Percentiles rank a stretch among this genome's conserved stretches.
Conservation (phyloP, 2,797 vertebrate species). For the Acrossocheilus fasciatus region DNA sequence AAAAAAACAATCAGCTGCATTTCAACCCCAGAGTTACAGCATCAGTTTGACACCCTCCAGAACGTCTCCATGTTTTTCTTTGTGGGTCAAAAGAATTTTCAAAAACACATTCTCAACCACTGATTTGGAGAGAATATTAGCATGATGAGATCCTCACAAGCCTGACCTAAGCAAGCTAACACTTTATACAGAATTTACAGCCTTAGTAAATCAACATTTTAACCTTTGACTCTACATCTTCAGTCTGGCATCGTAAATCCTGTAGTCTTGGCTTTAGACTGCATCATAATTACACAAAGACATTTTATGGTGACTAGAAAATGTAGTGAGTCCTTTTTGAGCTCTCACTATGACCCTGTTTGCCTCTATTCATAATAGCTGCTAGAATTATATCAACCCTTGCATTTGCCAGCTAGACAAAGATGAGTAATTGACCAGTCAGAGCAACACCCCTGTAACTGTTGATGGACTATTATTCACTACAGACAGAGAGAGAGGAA, state of each 20-base stretch:
- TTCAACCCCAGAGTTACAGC: not conserved
- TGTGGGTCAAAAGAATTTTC: not conserved
- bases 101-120: conserved; percentile 1
- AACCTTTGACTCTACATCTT: conserved; percentile 19
- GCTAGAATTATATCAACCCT: conserved; percentile 71
- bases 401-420: conserved; percentile 76
- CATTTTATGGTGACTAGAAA: not conserved
- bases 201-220: conserved; percentile 31
- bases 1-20: not conserved
- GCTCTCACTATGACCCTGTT: conserved; percentile 65
- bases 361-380: conserved; percentile 70
- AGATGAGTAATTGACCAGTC: conserved; percentile 81
- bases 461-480: conserved; percentile 79
- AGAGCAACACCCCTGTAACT: conserved; percentile 72
- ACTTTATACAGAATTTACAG: conserved; percentile 3
- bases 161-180: conserved; percentile 4
- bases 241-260: not conserved
- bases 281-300: not conserved
- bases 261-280: not conserved
- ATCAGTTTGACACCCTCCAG: conserved; percentile 1
- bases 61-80: not conserved
- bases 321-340: not conserved
- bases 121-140: conserved; percentile 4
- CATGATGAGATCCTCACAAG: not conserved
- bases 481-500: conserved; percentile 67